Base-by-base conservation (phyloP, 2,113 vertebrate genomes). In the Hyaena hyaena region DNA sequence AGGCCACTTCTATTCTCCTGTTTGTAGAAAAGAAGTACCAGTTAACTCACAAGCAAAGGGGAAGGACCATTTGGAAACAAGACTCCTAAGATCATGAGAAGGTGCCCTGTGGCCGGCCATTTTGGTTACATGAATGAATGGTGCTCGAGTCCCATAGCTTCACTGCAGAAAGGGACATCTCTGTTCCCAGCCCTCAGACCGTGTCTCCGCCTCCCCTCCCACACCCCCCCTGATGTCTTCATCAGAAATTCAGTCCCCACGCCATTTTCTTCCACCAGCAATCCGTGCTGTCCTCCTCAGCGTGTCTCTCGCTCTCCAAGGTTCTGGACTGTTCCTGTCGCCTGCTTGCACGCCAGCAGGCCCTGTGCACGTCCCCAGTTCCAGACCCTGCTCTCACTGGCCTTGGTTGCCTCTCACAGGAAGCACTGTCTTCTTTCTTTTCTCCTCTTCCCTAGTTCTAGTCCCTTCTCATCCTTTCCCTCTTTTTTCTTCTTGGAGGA, bases 331-430 rank as follows among this genome's bases (percentile, higher is more conserved):
- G 12, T 15, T 58, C 6, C 39, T 10, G 11, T 39, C 28, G 0
- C 58, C 73, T 33, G 77, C 74, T 63, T 39, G 21, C 23, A 7
- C 0, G 1, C 53, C 71, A 2, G 58, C 61, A 24, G 45, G 28
- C 43, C 2, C 2, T 0, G 5, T 7, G 11, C 14, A 0, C 53
- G 4, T 10, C 21, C 35, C 21, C 69, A 35, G 35, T 21, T 24
- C 35, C 35, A 43, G 35, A 35, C 23, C 23, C 71, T 43, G 21
- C 35, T 45, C 39, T 43, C 24, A 7, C 10, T 28, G 73, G 73
- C 43, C 7, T 35, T 1, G 21, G 86, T 16, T 1, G 0, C 33
- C 0, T 69, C 39, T n/a, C 31, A 2, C 8, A 8, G 69, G 14
- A 35, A 50, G 2, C 33, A 11, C 9, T 5, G 5, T 39, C 28